Evolutionary conservation across 2,888 invertebrate species (phyloP).

Genomic region (Napeogenes sylphis): DNA sequence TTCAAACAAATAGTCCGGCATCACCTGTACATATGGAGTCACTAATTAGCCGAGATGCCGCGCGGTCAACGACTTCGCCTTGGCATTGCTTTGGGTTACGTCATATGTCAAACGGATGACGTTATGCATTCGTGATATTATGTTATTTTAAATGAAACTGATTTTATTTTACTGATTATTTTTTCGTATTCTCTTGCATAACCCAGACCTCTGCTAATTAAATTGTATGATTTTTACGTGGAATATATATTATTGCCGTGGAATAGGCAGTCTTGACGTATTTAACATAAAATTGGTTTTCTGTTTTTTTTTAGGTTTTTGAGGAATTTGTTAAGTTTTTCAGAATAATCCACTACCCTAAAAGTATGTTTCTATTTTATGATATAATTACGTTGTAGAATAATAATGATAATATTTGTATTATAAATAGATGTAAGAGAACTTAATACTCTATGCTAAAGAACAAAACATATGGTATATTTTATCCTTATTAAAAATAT

Average conservation of each 20-base stretch:
- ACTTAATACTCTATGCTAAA: too few species aligned
- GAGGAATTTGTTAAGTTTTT: background rate
- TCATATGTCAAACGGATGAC: slow-evolving; percentile 42
- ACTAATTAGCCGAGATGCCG: slow-evolving; percentile 43
- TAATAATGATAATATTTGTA: too few species aligned
- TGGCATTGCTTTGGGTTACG: slow-evolving; percentile 59
- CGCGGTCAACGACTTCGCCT: slow-evolving; percentile 58
- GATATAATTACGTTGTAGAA: too few species aligned
- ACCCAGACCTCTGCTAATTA: slow-evolving; percentile 36
- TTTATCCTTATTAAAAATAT: too few species aligned
- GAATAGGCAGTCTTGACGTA: slow-evolving; percentile 34
- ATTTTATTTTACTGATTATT: too few species aligned
- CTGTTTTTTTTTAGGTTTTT: slow-evolving; percentile 21
- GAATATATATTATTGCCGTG: slow-evolving; percentile 40
- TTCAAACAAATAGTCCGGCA: background rate
- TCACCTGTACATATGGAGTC: slow-evolving; percentile 39
- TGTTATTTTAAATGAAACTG: background rate
- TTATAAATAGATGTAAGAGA: too few species aligned
- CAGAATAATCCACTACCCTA: too few species aligned
- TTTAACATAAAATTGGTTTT: slow-evolving; percentile 11
- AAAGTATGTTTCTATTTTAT: too few species aligned
- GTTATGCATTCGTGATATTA: slow-evolving; percentile 27
- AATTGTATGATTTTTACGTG: slow-evolving; percentile 46
- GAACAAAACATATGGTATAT: too few species aligned
- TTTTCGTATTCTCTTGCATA: slow-evolving; percentile 15